Percentiles rank a stretch among this genome's conserved stretches.
Conservation (phyloP, 1,140 invertebrate genomes). For the Planococcus citri region DNA sequence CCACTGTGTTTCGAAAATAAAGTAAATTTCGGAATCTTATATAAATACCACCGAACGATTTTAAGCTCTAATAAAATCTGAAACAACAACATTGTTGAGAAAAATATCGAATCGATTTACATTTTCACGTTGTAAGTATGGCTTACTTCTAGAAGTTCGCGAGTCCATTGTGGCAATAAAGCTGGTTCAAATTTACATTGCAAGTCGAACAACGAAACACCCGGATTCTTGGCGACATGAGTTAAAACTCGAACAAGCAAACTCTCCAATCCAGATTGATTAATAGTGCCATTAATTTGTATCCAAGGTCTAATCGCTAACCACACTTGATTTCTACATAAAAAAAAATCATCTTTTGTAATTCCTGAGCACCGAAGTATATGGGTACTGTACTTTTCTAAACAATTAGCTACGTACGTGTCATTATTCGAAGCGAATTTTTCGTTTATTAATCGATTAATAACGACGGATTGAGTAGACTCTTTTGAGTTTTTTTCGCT, state of each 20-base stretch:
- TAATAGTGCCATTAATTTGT: conserved; percentile 56
- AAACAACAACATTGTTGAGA: neutral
- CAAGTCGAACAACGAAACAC: conserved; percentile 34
- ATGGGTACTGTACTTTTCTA: conserved; percentile 32
- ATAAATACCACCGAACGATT: no score
- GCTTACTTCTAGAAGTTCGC: conserved; percentile 39
- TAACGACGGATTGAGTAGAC: neutral
- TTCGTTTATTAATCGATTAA: neutral
- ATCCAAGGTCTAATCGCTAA: conserved; percentile 50
- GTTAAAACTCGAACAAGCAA: conserved; percentile 52
- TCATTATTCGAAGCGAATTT: conserved; percentile 40
- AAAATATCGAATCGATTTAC: neutral
- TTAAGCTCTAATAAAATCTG: neutral
- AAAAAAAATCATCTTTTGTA: neutral
- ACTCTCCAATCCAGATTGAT: conserved; percentile 51
- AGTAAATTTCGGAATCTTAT: no score
- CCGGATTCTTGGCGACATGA: conserved; percentile 47
- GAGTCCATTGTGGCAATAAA: conserved; percentile 39
- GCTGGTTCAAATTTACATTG: conserved; percentile 41
- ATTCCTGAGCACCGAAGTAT: conserved; percentile 31
- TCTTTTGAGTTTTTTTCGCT: neutral
- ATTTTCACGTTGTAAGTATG: neutral
- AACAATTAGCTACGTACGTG: no score
- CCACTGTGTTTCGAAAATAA: no score
- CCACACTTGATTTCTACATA: conserved; percentile 22